Evolutionary conservation across 2,888 invertebrate genomes (phyloP).

Genomic region (Hylaea fasciaria): DNA sequence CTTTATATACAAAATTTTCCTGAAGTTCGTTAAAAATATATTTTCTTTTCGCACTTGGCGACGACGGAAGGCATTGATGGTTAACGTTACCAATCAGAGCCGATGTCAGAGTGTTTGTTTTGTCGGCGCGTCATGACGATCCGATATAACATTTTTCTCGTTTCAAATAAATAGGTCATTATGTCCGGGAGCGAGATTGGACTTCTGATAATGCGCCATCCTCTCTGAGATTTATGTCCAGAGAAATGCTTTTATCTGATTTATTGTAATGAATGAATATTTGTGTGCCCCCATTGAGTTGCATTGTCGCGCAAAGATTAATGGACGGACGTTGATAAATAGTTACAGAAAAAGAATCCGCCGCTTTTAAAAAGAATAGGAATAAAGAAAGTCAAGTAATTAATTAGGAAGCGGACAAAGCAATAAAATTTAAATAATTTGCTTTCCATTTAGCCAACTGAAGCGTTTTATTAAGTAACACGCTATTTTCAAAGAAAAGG

Average conservation of each 20-base stretch:
- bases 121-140: constrained; percentile 47
- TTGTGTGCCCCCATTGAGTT: constrained; percentile 35
- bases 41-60: constrained; percentile 16
- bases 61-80: constrained; percentile 18
- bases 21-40: constrained; percentile 2
- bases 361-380: constrained; percentile 5
- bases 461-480: constrained; percentile 1
- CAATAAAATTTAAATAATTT: constrained; percentile 26
- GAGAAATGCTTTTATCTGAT: constrained; percentile 51
- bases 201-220: constrained; percentile 57
- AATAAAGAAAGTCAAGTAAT: constrained; percentile 12
- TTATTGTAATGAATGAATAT: constrained; percentile 44
- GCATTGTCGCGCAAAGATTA: constrained; percentile 34
- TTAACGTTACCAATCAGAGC: constrained; percentile 33
- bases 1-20: constrained; percentile 3
- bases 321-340: constrained; percentile 31
- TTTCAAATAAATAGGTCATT: constrained; percentile 70
- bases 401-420: constrained; percentile 13
- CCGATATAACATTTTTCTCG: constrained; percentile 66
- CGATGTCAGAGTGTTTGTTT: constrained; percentile 43
- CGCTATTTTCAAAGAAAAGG: not conserved
- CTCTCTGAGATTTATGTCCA: constrained; percentile 53
- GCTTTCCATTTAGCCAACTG: constrained; percentile 6
- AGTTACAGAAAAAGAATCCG: constrained; percentile 15
- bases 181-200: constrained; percentile 58